Evolutionary conservation across 2,113 vertebrate species (phyloP).

Genomic region (Xenopus tropicalis): DNA sequence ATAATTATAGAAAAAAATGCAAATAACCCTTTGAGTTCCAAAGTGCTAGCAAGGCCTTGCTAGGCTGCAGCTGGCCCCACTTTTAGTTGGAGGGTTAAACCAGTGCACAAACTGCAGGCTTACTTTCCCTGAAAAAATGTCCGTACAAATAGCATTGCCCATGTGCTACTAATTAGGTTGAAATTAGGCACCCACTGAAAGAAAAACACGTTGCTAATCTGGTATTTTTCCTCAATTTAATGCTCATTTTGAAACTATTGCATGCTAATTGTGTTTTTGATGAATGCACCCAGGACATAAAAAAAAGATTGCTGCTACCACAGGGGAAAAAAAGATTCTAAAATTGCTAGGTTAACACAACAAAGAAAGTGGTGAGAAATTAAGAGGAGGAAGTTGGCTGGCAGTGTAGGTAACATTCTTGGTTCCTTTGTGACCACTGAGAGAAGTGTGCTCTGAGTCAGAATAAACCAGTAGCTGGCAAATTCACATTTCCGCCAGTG

Average conservation of each 20-base stretch:
- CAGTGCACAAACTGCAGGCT: constrained; percentile 11
- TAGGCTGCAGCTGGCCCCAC: not conserved
- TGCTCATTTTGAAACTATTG: constrained; percentile 28
- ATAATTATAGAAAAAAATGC: too few relatives aligned
- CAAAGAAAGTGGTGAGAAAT: not conserved
- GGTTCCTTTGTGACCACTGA: not conserved
- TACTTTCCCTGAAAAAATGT: constrained; percentile 28
- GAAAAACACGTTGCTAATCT: constrained; percentile 18
- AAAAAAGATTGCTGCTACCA: constrained; percentile 7
- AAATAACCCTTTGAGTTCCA: not conserved
- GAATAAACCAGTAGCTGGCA: too few relatives aligned
- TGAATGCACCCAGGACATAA: constrained; percentile 12
- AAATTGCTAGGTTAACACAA: constrained; percentile 8
- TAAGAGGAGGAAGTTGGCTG: not conserved
- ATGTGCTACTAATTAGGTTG: constrained; percentile 33
- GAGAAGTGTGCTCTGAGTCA: too few relatives aligned
- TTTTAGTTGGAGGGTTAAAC: constrained; percentile 11
- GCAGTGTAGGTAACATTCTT: not conserved
- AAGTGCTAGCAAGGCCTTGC: not conserved
- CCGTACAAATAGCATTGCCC: constrained; percentile 11
- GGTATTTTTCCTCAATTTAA: constrained; percentile 32
- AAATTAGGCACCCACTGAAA: constrained; percentile 30
- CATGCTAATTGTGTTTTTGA: constrained; percentile 17
- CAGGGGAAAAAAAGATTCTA: not conserved
- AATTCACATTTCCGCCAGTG: not conserved